Percentiles rank a stretch among this genome's conserved stretches.
Evolutionary conservation across 2,113 vertebrate species (phyloP).

Genomic region (Rhinoderma darwinii): DNA sequence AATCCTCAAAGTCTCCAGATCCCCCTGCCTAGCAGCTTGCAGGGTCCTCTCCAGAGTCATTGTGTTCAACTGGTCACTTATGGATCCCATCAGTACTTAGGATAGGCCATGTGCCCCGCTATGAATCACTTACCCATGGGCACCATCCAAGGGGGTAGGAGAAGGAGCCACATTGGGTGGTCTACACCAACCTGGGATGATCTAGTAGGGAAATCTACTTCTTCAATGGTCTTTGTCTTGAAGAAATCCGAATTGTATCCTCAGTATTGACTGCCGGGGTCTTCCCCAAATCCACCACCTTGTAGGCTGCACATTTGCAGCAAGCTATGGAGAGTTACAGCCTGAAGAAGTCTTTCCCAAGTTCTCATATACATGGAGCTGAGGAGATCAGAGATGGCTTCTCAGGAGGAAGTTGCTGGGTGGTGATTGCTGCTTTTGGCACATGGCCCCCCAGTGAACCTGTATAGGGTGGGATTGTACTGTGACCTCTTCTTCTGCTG

Average conservation of each 20-base stretch:
- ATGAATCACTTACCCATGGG: slow-evolving; percentile 23
- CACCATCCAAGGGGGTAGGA: neutral
- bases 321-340: neutral
- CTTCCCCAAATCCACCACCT: neutral
- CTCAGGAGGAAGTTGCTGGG: neutral
- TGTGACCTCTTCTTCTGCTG: slow-evolving; percentile 37
- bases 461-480: neutral
- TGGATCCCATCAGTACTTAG: slow-evolving; percentile 18
- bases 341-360: neutral
- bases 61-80: neutral
- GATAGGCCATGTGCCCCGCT: slow-evolving; percentile 24
- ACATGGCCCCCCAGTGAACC: slow-evolving; percentile 30
- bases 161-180: neutral
- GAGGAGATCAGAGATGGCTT: neutral
- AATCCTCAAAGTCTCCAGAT: slow-evolving; percentile 78
- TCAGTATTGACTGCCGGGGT: neutral
- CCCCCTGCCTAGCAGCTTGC: slow-evolving; percentile 85
- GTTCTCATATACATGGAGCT: neutral
- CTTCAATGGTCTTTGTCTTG: neutral
- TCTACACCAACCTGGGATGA: neutral
- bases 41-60: slow-evolving; percentile 82
- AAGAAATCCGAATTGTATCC: neutral
- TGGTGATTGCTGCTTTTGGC: neutral
- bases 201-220: neutral
- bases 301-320: neutral